Conservation (phyloP, 2,797 vertebrate genomes). For the Chelonia mydas region DNA sequence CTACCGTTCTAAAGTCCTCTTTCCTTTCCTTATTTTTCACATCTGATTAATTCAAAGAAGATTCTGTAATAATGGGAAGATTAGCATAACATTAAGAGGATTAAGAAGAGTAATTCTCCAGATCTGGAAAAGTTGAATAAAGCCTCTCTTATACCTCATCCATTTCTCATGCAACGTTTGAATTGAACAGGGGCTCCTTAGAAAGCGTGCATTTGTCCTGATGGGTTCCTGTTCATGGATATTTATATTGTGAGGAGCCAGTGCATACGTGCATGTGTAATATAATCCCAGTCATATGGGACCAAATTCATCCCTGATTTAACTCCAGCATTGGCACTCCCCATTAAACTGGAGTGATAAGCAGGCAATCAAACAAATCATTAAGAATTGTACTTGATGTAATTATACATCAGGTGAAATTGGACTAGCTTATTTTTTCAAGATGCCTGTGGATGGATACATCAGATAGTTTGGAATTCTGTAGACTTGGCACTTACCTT, state of each 20-base stretch:
- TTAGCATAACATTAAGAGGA: neutral
- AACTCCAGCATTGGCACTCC: neutral
- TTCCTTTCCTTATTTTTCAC: no score
- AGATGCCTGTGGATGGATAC: no score
- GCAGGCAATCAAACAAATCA: neutral
- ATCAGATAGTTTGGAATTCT: no score
- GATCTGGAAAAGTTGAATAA: slow-evolving; percentile 4
- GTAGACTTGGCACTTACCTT: no score
- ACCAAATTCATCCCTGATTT: neutral
- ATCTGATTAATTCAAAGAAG: neutral
- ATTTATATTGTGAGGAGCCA: neutral
- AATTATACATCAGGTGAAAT: no score
- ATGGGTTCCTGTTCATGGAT: neutral
- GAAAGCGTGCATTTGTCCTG: neutral
- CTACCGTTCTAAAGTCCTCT: neutral
- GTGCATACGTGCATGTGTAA: neutral
- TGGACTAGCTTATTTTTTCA: no score
- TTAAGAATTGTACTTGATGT: neutral
- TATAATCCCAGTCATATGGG: neutral
- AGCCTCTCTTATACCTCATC: neutral
- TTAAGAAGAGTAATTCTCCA: neutral
- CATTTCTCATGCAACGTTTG: neutral
- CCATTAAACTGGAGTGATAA: neutral
- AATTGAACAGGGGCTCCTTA: neutral
- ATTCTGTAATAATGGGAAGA: neutral